Base-by-base conservation (phyloP, 2,113 vertebrate genomes). In the Ctenomys sociabilis region DNA sequence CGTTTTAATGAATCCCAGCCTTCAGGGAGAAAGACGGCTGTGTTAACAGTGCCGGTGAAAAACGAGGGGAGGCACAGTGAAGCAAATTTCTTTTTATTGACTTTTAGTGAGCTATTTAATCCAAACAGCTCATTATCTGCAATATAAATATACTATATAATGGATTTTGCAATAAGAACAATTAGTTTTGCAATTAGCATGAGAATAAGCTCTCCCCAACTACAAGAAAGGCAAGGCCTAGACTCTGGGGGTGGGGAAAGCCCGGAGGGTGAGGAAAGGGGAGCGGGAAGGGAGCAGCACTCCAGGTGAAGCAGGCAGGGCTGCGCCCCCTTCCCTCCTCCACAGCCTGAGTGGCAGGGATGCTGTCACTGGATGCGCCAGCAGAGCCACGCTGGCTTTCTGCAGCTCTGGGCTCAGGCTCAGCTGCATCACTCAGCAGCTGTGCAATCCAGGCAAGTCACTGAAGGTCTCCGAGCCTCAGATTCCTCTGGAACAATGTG, bases 61-160 rank as follows among this genome's bases (percentile, higher is more conserved):
- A 98, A 98, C 98, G 98, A 98, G 98, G 98, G 98, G 98, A 98
- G 98, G 98, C 98, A 98, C 97, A 98, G 97, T 96, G 96, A 95
- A 98, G 98, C 98, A 98, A 98, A 99, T 98, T 98, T 98, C 98
- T 98, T 98, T 99, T 98, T 98, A 98, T 98, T 98, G 98, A 98
- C 98, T 98, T 98, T 98, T 98, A 98, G 98, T 98, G 98, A 98
- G 98, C 97, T 98, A 98, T 98, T 99, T 98, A 99, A 98, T 98
- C 98, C 98, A 98, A 98, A 98, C 98, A 98, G 98, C 98, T 99
- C 97, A 98, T 99, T 99, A 99, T 97, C 97, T 92, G 98, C 98
- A 98, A 98, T 97, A 96, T 98, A 99, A 98, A 98, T 98, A 97
- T 98, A 97, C 97, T 97, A 95, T 97, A 49, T 98, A 98, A 98